These are phyloP conservation scores for Trachurus trachurus DNA, from an alignment of 2,797 vertebrate species.

Conservation along the genomic window DNA sequence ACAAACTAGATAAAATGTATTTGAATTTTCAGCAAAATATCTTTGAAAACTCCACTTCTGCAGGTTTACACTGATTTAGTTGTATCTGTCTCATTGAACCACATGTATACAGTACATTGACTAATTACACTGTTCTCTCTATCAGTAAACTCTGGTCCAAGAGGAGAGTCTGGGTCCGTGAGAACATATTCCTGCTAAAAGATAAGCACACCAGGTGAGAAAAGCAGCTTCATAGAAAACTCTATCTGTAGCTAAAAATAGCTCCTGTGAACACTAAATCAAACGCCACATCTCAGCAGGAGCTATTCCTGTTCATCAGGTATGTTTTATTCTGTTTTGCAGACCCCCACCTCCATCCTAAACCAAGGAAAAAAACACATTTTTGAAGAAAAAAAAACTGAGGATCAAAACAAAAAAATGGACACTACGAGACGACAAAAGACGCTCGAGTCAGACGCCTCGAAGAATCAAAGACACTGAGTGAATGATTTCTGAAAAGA, in stretches of 20 bases:
- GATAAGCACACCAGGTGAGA: conserved; percentile 85
- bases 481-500: conserved; percentile 73
- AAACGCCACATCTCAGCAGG: conserved; percentile 6
- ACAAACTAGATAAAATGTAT: background rate
- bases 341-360: conserved; percentile 61
- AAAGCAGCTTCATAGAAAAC: background rate
- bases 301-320: conserved; percentile 5
- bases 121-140: conserved; percentile 28
- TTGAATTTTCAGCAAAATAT: background rate
- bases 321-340: conserved; percentile 47
- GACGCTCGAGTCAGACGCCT: conserved; percentile 57
- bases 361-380: conserved; percentile 43
- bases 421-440: conserved; percentile 72
- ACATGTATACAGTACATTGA: background rate
- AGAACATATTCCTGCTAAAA: conserved; percentile 96
- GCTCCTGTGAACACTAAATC: conserved; percentile 17
- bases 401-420: conserved; percentile 65
- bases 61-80: background rate
- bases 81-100: background rate
- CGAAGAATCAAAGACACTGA: conserved; percentile 80
- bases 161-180: conserved; percentile 92
- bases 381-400: conserved; percentile 59
- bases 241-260: conserved; percentile 36
- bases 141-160: conserved; percentile 88
- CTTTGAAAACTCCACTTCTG: background rate